Conservation (phyloP, 2,797 vertebrate genomes). For the Intellagama lesueurii region DNA sequence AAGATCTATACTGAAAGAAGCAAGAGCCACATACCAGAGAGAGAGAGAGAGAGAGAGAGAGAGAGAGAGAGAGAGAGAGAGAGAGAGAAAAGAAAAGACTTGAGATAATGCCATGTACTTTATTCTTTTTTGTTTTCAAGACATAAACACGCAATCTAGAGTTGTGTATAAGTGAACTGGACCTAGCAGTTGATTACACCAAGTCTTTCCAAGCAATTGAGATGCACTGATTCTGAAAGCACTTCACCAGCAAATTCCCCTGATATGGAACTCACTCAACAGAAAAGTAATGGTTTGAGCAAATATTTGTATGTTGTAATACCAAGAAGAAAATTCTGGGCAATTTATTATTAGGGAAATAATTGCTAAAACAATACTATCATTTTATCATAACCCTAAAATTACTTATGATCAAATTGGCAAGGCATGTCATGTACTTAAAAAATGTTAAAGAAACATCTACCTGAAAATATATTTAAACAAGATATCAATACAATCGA, state of each 20-base stretch:
- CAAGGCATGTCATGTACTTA: constrained; percentile 21
- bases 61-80: too few species aligned
- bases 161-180: constrained; percentile 16
- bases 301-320: constrained; percentile 64
- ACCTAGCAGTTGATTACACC: constrained; percentile 21
- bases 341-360: constrained; percentile 54
- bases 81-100: too few species aligned
- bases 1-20: constrained; percentile 43
- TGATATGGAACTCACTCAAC: constrained; percentile 14
- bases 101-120: constrained; percentile 34
- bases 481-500: constrained; percentile 43
- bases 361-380: constrained; percentile 25
- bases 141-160: neutral
- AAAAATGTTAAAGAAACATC: neutral
- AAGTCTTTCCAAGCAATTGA: constrained; percentile 41
- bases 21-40: constrained; percentile 35
- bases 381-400: neutral
- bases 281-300: constrained; percentile 66
- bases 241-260: constrained; percentile 59
- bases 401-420: neutral
- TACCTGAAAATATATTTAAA: constrained; percentile 34
- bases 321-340: constrained; percentile 49
- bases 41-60: too few species aligned
- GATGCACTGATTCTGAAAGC: constrained; percentile 33
- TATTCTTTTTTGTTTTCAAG: constrained; percentile 24